A percentile compares a stretch with the other conserved stretches of the same genome.
Evolutionary conservation across 2,797 vertebrate genomes (phyloP).

Genomic region (Sebastes dallii): DNA sequence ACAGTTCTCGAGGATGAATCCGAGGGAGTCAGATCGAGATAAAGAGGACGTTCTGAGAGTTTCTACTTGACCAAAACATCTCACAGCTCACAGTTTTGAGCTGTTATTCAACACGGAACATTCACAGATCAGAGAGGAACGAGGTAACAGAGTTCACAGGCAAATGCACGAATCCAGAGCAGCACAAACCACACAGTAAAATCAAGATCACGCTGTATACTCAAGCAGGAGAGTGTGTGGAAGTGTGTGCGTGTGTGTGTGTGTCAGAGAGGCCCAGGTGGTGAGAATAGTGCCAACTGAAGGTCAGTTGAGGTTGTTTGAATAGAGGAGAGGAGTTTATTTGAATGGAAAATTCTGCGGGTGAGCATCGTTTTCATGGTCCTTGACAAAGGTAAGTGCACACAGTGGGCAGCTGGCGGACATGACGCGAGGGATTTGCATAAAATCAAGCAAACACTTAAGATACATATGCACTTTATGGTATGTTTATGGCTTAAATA

Average conservation of each 20-base stretch:
- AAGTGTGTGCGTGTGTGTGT: background rate
- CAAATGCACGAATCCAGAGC: background rate
- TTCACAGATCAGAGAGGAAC: conserved; percentile 7
- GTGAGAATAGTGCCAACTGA: background rate
- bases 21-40: background rate
- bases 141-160: conserved; percentile 17
- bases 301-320: conserved; percentile 25
- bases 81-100: background rate
- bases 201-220: background rate
- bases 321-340: conserved; percentile 14
- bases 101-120: background rate
- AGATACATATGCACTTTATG: background rate
- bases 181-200: conserved; percentile 3
- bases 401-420: background rate
- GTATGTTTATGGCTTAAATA: background rate
- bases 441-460: conserved; percentile 5
- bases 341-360: conserved; percentile 43
- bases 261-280: background rate
- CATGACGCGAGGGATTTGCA: background rate
- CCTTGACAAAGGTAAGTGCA: background rate
- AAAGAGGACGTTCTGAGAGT: background rate
- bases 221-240: background rate
- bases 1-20: background rate
- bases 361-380: background rate
- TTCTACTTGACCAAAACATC: background rate